Conservation (phyloP, 2,888 invertebrate species). For the Aricia artaxerxes region DNA sequence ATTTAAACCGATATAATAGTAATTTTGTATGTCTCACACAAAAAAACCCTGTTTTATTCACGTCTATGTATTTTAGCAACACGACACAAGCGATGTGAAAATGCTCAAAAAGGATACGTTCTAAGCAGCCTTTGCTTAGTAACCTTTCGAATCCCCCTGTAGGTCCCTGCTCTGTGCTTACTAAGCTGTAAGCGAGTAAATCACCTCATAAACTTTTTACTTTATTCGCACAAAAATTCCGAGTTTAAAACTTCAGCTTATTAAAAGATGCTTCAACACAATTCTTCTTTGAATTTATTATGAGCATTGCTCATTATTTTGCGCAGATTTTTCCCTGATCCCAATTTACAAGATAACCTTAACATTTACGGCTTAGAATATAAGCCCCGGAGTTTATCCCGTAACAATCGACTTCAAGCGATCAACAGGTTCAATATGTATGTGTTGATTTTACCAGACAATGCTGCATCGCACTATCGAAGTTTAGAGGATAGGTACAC, state of each 20-base stretch:
- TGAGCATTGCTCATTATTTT: slow-evolving; percentile 4
- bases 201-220: slow-evolving; percentile 1
- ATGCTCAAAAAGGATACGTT: too few relatives aligned
- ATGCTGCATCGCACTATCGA: too few relatives aligned
- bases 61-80: too few relatives aligned
- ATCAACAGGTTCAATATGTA: background rate
- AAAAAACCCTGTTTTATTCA: too few relatives aligned
- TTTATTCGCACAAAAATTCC: slow-evolving; percentile 10
- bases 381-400: background rate
- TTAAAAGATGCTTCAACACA: slow-evolving; percentile 6
- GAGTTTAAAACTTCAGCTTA: slow-evolving; percentile 8
- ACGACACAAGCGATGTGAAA: too few relatives aligned
- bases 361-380: background rate
- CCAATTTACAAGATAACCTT: background rate
- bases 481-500: too few relatives aligned
- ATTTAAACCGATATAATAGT: too few relatives aligned
- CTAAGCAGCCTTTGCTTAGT: background rate
- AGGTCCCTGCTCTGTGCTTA: background rate
- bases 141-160: background rate
- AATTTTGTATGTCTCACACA: too few relatives aligned
- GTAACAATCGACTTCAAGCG: background rate
- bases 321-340: background rate
- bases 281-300: slow-evolving; percentile 13
- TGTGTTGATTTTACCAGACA: too few relatives aligned
- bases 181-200: background rate